phyloP scores from a whole-genome alignment of 2,113 vertebrate species.

The Pardalotus punctatus region DNA sequence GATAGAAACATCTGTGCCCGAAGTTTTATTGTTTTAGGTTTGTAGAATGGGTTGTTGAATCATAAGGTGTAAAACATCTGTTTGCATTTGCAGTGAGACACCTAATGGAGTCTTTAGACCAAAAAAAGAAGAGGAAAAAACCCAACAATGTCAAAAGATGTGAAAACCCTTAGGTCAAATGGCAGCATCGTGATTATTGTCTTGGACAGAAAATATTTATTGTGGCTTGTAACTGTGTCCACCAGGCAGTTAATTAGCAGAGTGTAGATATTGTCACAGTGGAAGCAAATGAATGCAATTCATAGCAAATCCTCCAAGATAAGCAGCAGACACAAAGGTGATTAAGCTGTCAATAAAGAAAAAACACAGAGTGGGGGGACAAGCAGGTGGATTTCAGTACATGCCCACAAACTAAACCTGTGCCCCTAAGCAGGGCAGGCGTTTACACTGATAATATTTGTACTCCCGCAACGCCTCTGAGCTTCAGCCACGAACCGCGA shows the following conservation, averaged over 20 bases:
- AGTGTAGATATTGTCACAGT: neutral
- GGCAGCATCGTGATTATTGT: neutral
- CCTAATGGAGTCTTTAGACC: neutral
- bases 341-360: constrained; percentile 46
- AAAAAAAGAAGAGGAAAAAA: neutral
- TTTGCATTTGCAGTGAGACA: constrained; percentile 64
- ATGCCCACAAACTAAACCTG: neutral
- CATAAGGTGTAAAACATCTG: constrained; percentile 55
- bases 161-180: constrained; percentile 22
- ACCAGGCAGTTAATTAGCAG: constrained; percentile 43
- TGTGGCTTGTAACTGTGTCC: constrained; percentile 22
- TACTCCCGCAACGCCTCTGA: neutral
- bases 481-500: neutral
- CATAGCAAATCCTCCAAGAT: constrained; percentile 30
- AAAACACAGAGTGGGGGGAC: neutral
- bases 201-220: constrained; percentile 6
- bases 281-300: neutral
- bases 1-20: constrained; percentile 52
- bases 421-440: neutral
- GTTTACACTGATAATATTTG: neutral
- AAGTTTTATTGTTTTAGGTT: constrained; percentile 56
- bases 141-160: neutral
- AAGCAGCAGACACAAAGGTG: constrained; percentile 26
- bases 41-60: constrained; percentile 54
- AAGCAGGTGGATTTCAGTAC: constrained; percentile 1